Evolutionary conservation across 2,888 invertebrate species (phyloP).

Genomic region (Gandaritis pyraliata): DNA sequence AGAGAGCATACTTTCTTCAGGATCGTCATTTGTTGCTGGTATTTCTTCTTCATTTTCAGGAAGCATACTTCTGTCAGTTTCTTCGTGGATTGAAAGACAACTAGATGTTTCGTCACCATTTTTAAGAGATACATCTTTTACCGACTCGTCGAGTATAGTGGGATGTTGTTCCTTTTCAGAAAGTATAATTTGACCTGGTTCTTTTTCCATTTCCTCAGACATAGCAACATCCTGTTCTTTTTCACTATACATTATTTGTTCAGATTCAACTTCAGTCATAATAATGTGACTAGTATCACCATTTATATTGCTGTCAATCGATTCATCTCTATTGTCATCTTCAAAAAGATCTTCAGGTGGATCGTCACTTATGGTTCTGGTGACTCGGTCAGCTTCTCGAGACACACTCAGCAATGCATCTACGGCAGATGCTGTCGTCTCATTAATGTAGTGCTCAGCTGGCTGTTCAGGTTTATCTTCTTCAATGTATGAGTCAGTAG

Average conservation of each 20-base stretch:
- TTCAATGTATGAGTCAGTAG: constrained; percentile 19
- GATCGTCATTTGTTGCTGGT: constrained; percentile 2
- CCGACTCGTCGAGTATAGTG: neutral
- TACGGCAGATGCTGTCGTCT: constrained; percentile 77
- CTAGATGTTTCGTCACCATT: constrained; percentile 10
- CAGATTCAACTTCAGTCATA: constrained; percentile 15
- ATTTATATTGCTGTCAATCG: constrained; percentile 48
- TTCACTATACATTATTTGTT: constrained; percentile 14
- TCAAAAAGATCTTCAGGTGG: constrained; percentile 78
- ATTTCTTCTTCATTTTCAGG: constrained; percentile 6
- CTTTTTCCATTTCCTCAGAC: constrained; percentile 21
- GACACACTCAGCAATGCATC: constrained; percentile 77
- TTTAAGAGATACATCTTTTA: constrained; percentile 1
- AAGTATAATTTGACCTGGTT: constrained; percentile 18
- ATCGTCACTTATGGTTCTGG: constrained; percentile 71
- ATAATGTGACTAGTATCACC: constrained; percentile 34
- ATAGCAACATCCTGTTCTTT: constrained; percentile 20
- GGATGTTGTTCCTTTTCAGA: constrained; percentile 10
- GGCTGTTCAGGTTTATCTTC: constrained; percentile 46
- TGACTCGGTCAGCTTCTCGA: constrained; percentile 73
- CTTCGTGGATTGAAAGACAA: constrained; percentile 1
- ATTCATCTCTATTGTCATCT: constrained; percentile 63
- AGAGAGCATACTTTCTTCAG: neutral
- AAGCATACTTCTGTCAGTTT: constrained; percentile 3
- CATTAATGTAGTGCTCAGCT: constrained; percentile 64